Conservation (phyloP, 2,888 invertebrate species). For the Timema cristinae region DNA sequence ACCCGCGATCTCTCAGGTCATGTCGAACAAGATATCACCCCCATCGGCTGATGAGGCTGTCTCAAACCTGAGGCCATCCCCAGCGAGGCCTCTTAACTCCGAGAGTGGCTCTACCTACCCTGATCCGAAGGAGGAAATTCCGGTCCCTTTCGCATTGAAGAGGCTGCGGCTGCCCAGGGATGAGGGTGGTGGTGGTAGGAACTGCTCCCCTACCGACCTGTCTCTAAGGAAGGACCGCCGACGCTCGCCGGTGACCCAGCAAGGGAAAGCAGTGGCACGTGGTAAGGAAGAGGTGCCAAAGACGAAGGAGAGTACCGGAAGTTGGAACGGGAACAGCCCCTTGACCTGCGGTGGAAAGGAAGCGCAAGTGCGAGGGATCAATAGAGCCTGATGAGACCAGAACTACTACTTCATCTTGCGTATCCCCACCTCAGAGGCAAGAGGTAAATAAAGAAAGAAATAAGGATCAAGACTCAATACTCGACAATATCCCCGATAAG, state of each 20-base stretch:
- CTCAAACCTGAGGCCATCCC: slow-evolving; percentile 60
- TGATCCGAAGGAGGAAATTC: slow-evolving; percentile 37
- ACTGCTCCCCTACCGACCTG: slow-evolving; percentile 1
- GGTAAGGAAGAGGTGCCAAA: slow-evolving; percentile 47
- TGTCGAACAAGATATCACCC: slow-evolving; percentile 57
- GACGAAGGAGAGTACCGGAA: slow-evolving; percentile 41
- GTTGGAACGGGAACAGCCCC: slow-evolving; percentile 60
- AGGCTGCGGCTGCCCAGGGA: no score
- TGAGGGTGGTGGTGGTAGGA: background rate
- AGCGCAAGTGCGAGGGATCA: slow-evolving; percentile 44
- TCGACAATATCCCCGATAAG: no score
- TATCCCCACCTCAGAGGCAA: no score
- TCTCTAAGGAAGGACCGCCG: background rate
- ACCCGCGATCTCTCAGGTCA: background rate
- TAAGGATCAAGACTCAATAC: no score
- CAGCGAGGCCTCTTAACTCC: slow-evolving; percentile 54
- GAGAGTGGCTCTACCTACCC: slow-evolving; percentile 36
- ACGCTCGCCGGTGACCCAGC: slow-evolving; percentile 36
- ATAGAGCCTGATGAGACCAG: background rate
- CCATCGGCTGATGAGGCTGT: slow-evolving; percentile 63
- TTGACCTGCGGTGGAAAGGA: slow-evolving; percentile 67
- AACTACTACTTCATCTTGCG: background rate
- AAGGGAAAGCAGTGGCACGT: slow-evolving; percentile 39
- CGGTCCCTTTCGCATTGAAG: background rate
- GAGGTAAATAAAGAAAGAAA: no score